These are phyloP conservation scores for Drosophila seclusa DNA, from an alignment of 2,888 invertebrate genomes.

Conservation along the genomic window DNA sequence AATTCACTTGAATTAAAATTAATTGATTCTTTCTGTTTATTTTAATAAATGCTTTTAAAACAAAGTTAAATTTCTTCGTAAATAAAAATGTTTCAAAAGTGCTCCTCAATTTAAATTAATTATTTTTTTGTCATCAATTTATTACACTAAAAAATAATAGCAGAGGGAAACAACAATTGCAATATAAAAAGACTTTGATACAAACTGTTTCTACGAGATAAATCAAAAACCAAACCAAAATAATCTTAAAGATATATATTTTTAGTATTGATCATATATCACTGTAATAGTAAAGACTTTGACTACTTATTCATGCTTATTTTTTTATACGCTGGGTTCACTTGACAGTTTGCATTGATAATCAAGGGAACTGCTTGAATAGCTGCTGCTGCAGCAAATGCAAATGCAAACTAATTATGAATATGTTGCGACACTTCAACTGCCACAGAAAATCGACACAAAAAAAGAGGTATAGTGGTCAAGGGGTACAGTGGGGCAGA, in stretches of 20 bases:
- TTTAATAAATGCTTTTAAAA: too few relatives aligned
- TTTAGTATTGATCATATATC: not conserved
- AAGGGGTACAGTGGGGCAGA: not conserved
- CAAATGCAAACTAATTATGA: conserved; percentile 74
- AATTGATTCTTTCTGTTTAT: too few relatives aligned
- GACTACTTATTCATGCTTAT: not conserved
- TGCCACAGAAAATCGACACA: conserved; percentile 16
- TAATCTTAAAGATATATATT: not conserved
- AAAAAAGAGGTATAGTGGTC: not conserved
- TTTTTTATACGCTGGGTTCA: not conserved
- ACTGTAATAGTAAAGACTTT: not conserved
- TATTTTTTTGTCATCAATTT: too few relatives aligned
- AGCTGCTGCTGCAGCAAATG: conserved; percentile 42
- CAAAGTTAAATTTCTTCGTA: too few relatives aligned
- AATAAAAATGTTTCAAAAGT: too few relatives aligned
- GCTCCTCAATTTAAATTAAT: too few relatives aligned
- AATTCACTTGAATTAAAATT: too few relatives aligned
- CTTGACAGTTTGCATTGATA: not conserved
- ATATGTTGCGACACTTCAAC: conserved; percentile 71
- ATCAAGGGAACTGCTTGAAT: conserved; percentile 11
- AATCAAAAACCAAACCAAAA: too few relatives aligned
- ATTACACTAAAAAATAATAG: too few relatives aligned
- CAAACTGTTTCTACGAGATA: too few relatives aligned
- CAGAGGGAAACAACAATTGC: too few relatives aligned
- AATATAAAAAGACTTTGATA: too few relatives aligned